Conservation (phyloP, 2,113 vertebrate genomes). For the Acrocephalus kingi region DNA sequence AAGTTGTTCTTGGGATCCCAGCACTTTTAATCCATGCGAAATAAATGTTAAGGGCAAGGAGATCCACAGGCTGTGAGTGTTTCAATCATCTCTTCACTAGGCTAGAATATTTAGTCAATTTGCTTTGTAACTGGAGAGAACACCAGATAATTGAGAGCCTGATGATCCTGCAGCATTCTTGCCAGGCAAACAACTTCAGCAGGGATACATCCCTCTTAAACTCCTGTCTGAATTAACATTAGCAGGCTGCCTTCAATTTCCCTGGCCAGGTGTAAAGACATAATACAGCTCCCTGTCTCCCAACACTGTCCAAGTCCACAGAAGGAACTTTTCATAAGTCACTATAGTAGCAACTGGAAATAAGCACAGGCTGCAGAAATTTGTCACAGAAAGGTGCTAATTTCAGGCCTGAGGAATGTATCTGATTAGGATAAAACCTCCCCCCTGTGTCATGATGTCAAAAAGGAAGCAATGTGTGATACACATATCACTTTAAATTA, state of each 20-base stretch:
- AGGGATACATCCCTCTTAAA: background rate
- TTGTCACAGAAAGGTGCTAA: background rate
- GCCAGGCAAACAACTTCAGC: background rate
- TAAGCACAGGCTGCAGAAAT: background rate
- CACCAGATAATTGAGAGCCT: background rate
- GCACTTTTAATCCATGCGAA: background rate
- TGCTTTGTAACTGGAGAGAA: background rate
- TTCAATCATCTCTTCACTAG: background rate
- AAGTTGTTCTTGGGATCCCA: background rate
- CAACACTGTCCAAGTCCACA: background rate
- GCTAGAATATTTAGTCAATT: background rate
- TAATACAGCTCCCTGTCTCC: background rate
- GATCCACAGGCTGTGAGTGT: background rate
- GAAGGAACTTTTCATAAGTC: background rate
- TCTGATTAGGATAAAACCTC: background rate
- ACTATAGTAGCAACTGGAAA: no score
- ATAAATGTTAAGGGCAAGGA: background rate
- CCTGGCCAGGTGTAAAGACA: background rate
- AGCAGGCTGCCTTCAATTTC: background rate
- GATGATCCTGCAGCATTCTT: background rate
- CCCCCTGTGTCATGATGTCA: background rate
- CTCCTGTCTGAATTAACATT: background rate
- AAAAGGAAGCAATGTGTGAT: background rate
- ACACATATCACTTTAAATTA: background rate
- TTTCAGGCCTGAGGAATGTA: background rate